phyloP scores from a whole-genome alignment of 1,140 invertebrate genomes.

The Tenebrio molitor region DNA sequence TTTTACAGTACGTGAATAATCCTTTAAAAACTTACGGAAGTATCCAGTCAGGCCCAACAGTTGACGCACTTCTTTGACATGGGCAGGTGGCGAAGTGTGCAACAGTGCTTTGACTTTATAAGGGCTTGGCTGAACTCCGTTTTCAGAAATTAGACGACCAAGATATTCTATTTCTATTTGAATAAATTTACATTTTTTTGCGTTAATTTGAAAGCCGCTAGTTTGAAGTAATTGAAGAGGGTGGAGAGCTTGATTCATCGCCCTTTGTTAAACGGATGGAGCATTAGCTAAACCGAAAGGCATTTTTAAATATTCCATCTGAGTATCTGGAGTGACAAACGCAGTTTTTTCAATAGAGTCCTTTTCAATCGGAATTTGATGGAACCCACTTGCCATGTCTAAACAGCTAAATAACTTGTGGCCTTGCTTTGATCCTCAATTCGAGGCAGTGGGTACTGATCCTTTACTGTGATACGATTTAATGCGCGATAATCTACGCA shows the following conservation, averaged over 20 bases:
- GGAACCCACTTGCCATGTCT: constrained; percentile 57
- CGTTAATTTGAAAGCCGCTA: constrained; percentile 15
- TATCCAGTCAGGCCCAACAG: constrained; percentile 40
- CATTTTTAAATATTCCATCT: constrained; percentile 60
- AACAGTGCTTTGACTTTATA: constrained; percentile 12
- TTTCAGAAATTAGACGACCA: constrained; percentile 27
- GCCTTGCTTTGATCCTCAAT: constrained; percentile 62
- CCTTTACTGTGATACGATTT: constrained; percentile 58
- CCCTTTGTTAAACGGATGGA: constrained; percentile 54
- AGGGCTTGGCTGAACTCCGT: not conserved
- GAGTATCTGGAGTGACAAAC: constrained; percentile 56
- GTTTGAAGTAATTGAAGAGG: constrained; percentile 10
- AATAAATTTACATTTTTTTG: constrained; percentile 46
- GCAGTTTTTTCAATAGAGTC: constrained; percentile 60
- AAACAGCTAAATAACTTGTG: constrained; percentile 58
- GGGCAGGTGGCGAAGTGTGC: constrained; percentile 12
- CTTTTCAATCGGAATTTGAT: constrained; percentile 60
- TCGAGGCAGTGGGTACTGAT: constrained; percentile 56
- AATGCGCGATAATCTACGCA: constrained; percentile 61
- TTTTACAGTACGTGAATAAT: constrained; percentile 10
- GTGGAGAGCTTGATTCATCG: constrained; percentile 37
- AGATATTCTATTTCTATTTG: constrained; percentile 45
- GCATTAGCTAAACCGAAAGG: constrained; percentile 60
- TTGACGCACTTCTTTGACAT: constrained; percentile 14
- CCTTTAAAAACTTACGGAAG: constrained; percentile 34